Conservation (phyloP, 2,888 invertebrate species). For the Dryobotodes eremita region DNA sequence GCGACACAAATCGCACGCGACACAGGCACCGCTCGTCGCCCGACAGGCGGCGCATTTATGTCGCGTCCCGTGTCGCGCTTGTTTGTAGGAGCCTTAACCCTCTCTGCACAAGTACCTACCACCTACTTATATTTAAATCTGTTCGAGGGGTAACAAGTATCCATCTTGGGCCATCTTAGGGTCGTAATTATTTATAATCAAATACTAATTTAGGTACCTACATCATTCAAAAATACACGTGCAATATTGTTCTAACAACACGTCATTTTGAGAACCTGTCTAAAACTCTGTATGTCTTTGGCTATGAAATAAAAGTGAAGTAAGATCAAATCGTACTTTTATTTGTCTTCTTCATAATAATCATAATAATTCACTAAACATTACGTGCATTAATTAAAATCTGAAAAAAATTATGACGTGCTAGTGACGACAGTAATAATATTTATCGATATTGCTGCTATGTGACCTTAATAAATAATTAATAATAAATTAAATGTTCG, state of each 20-base stretch:
- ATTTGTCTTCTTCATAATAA: conserved; percentile 28
- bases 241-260: not conserved
- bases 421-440: not conserved
- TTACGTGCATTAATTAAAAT: not conserved
- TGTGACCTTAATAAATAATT: conserved; percentile 7
- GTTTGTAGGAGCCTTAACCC: too few species aligned
- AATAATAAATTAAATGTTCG: not conserved
- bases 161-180: too few species aligned
- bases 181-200: too few species aligned
- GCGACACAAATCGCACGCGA: too few species aligned
- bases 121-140: not conserved
- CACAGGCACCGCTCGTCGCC: too few species aligned
- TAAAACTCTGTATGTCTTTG: conserved; percentile 11
- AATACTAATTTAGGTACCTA: too few species aligned
- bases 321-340: conserved; percentile 26
- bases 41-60: too few species aligned
- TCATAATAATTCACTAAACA: not conserved
- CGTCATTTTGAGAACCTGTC: not conserved
- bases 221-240: not conserved
- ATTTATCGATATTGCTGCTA: conserved; percentile 4
- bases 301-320: conserved; percentile 54
- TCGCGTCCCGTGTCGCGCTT: too few species aligned
- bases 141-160: not conserved
- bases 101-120: too few species aligned
- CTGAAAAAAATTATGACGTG: not conserved